Evolutionary conservation across 2,797 vertebrate genomes (phyloP), one percentile per base, ranked within the genome.

Genomic region (Sebastolobus altivelis): DNA sequence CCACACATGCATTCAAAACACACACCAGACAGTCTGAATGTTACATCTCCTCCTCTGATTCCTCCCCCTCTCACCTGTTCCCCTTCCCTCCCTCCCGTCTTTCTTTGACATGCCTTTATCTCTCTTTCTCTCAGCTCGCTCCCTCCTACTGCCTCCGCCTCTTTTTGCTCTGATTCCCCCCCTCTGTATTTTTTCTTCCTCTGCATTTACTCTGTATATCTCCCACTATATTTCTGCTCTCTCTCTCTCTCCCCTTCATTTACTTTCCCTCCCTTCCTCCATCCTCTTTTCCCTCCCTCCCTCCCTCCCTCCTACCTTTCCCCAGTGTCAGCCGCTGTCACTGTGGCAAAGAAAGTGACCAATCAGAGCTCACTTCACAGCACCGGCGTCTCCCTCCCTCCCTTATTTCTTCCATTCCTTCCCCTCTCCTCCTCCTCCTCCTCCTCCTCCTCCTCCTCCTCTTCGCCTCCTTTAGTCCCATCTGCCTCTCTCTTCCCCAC

Each of bases 261-360:
- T 86, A 75, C 87, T 84, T 78, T 79, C 33, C 75, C 38, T 65
- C 80, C 65, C 49, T 68, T 68, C 40, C 73, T 65, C 65, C 73
- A 40, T 81, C 68, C 82, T 67, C 43, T 29, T 29, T 69, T 72
- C 65, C 79, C 62, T 59, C 65, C 79, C 70, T 18, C 40, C 38
- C 38, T 82, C 76, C 77, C 75, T 72, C 70, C 80, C 83, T 80
- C 82, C 86, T 85, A 77, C 88, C 91, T 92, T 89, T 91, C 91
- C 91, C 87, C 88, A 88, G 91, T 92, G 90, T 93, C 88, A 73
- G 88, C 88, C 83, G 86, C 92, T 94, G 91, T 92, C 91, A 92
- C 92, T 85, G 90, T 93, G 88, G 87, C 87, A 91, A 93, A 91
- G 89, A 92, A 90, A 93, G 82, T 94, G 92, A 91, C 93, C 92